Evolutionary conservation across 2,113 vertebrate genomes (phyloP).

Genomic region (Sylvia atricapilla): DNA sequence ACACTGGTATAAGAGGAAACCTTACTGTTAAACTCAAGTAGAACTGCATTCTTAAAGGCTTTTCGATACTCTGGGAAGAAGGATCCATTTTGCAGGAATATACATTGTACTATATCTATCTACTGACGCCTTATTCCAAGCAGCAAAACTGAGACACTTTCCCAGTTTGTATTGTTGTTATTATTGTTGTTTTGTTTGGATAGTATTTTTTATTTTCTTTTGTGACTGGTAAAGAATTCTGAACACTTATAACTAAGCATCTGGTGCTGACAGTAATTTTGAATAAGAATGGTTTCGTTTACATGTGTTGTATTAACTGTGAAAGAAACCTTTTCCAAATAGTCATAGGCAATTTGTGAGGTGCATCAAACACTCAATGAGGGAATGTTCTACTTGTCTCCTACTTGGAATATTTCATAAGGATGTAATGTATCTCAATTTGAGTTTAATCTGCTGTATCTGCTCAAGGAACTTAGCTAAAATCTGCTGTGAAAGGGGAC

Average conservation of each 20-base stretch:
- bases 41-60: not conserved
- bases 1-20: not conserved
- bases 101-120: not conserved
- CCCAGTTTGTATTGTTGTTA: not conserved
- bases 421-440: not conserved
- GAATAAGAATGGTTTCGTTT: not conserved
- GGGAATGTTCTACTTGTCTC: not conserved
- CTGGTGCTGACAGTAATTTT: not conserved
- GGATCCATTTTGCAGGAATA: not conserved
- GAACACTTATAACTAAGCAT: not conserved
- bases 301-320: not conserved
- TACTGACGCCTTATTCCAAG: not conserved
- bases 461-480: not conserved
- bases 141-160: not conserved
- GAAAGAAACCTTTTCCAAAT: not conserved
- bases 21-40: not conserved
- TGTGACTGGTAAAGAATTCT: not conserved
- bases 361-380: not conserved
- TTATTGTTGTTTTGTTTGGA: not conserved
- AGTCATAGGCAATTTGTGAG: not conserved
- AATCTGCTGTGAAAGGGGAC: not conserved
- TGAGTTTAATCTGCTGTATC: not conserved
- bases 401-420: not conserved
- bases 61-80: not conserved
- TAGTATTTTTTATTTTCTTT: not conserved